These are phyloP conservation scores for Drosophila koepferae DNA, from an alignment of 2,888 invertebrate genomes.

Conservation along the genomic window DNA sequence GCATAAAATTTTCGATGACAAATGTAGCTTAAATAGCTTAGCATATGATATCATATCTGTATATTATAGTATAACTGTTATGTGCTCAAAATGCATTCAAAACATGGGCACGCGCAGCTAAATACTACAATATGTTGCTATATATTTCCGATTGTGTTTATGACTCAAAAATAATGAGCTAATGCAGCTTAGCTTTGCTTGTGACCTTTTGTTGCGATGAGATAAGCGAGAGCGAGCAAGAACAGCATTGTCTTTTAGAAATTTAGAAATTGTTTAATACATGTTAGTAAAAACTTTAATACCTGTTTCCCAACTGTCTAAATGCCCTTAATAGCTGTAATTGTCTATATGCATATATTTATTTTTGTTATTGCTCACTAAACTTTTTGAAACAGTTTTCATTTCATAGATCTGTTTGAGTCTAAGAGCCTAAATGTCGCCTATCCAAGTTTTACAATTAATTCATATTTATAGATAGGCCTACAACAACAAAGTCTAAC, in stretches of 20 bases:
- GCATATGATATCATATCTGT: conserved; percentile 37
- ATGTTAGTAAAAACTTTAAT: too few relatives aligned
- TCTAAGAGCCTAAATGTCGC: too few relatives aligned
- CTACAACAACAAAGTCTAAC: not conserved
- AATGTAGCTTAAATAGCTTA: not conserved
- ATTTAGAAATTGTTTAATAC: too few relatives aligned
- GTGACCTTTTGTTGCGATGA: conserved; percentile 33
- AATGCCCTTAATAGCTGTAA: too few relatives aligned
- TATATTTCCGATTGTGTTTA: conserved; percentile 22
- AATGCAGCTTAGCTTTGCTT: conserved; percentile 18
- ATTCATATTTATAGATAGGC: too few relatives aligned
- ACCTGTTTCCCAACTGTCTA: too few relatives aligned
- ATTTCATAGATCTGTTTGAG: too few relatives aligned
- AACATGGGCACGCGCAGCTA: conserved; percentile 5
- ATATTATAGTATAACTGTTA: not conserved
- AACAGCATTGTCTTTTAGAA: too few relatives aligned
- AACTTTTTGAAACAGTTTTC: too few relatives aligned
- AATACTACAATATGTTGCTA: conserved; percentile 4
- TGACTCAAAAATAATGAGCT: conserved; percentile 38
- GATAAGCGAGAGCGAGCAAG: conserved; percentile 30
- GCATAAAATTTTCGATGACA: not conserved
- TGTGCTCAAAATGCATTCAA: conserved; percentile 11
- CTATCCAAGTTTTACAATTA: too few relatives aligned
- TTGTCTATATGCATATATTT: too few relatives aligned
- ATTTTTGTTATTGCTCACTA: too few relatives aligned